Base-by-base conservation (phyloP, 2,113 vertebrate genomes). In the Siniperca knerii region DNA sequence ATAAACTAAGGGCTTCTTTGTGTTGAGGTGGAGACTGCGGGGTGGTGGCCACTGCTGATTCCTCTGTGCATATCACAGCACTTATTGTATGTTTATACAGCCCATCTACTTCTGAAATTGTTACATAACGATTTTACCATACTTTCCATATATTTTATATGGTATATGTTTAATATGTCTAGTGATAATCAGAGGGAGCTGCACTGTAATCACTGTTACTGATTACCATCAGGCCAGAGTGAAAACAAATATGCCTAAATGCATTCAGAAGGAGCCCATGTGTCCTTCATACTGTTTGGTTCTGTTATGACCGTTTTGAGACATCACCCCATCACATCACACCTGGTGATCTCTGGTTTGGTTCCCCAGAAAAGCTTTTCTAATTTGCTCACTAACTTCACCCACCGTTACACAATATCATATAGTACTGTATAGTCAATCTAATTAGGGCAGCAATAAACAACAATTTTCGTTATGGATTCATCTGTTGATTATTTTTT, bases 1-100 rank as follows among this genome's bases (percentile, higher is more conserved):
- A 5, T 8, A 25, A 13, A 58, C 33, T 60, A 6, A 75, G 50
- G 42, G 72, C 61, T 35, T 18, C 77, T 77, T 81, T 81, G 67
- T 88, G 55, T 73, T 72, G 62, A 37, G 66, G 35, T 21, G 67
- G 55, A 64, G 69, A 52, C 21, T 40, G 62, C 8, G 44, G 73
- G 77, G 76, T 68, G 76, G 74, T 55, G 44, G 37, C 50, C 23
- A 9, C 33, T n/a, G 54, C 40, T 48, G 37, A 42, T 2, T 58
- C 20, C 33, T 61, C 58, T 62, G 7, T 68, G 64, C 48, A 2
- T 37, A 8, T 48, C 15, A 40, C 7, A 18, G 9, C 9, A 50
- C 29, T 37, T 57, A 7, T 50, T 79, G 74, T 37, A 29, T 33
- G 8, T 35, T 33, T 15, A n/a, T 2, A 23, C 13, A 44, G 37